phyloP scores from a whole-genome alignment of 2,888 invertebrate genomes.

The Stegana nigrithorax region DNA sequence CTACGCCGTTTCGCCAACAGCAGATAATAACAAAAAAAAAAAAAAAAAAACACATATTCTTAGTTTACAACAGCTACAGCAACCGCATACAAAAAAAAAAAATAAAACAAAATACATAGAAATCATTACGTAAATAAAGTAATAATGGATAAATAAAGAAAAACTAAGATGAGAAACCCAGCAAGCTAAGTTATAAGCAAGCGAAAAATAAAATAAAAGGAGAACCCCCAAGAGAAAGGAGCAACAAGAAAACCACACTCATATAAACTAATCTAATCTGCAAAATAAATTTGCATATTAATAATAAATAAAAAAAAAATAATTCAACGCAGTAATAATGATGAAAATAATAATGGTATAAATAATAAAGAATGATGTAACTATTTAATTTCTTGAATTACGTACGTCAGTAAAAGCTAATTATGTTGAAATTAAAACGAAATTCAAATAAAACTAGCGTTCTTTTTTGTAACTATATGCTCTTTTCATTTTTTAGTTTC shows the following conservation, averaged over 20 bases:
- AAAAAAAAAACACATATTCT: too few species aligned
- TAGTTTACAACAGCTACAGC: too few species aligned
- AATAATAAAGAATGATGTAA: not conserved
- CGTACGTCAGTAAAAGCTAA: slow-evolving; percentile 62
- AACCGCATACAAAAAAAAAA: too few species aligned
- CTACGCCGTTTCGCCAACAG: too few species aligned
- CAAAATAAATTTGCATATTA: slow-evolving; percentile 63
- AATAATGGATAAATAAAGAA: not conserved
- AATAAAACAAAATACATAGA: not conserved
- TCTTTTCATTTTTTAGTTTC: not conserved
- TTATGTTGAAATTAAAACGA: slow-evolving; percentile 57
- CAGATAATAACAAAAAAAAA: too few species aligned
- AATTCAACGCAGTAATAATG: not conserved
- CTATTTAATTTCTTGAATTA: slow-evolving; percentile 63
- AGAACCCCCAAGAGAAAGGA: not conserved
- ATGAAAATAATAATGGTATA: not conserved
- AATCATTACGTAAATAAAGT: too few species aligned
- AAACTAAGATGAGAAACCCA: not conserved
- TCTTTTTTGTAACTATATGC: not conserved
- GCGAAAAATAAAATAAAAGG: not conserved
- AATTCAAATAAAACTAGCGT: slow-evolving; percentile 5
- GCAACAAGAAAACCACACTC: not conserved
- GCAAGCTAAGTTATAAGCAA: not conserved
- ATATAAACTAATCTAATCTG: slow-evolving; percentile 42
- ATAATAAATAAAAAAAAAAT: slow-evolving; percentile 18